A percentile compares a stretch with the other conserved stretches of the same genome.
Conservation (phyloP, 2,888 invertebrate species). For the Stenotaenia linearis region DNA sequence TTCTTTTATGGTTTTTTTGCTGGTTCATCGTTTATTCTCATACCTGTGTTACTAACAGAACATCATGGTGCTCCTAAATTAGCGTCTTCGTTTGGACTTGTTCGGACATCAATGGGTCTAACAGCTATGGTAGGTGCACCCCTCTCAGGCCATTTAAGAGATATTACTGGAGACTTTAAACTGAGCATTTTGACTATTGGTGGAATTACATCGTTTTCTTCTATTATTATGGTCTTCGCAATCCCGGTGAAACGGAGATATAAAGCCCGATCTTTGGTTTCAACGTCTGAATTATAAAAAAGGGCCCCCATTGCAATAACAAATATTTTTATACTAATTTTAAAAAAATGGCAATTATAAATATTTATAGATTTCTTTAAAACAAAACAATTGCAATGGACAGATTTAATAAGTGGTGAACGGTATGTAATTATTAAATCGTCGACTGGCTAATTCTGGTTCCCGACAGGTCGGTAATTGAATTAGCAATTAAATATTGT, state of each 20-base stretch:
- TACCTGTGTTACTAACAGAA: conserved; percentile 66
- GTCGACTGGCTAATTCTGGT: too few relatives aligned
- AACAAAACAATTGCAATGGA: too few relatives aligned
- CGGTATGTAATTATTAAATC: too few relatives aligned
- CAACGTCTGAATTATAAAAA: background rate
- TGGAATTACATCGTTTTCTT: background rate
- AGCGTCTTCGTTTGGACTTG: conserved; percentile 67
- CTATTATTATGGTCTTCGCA: conserved; percentile 51
- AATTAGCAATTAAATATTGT: too few relatives aligned
- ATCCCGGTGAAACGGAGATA: background rate
- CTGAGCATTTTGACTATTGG: background rate
- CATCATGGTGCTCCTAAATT: conserved; percentile 69
- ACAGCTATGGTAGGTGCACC: conserved; percentile 60
- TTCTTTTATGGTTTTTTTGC: background rate
- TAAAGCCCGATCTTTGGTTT: background rate
- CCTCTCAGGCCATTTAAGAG: background rate
- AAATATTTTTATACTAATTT: too few relatives aligned
- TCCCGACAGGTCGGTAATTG: too few relatives aligned
- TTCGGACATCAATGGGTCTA: conserved; percentile 69
- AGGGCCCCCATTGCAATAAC: too few relatives aligned
- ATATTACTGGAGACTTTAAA: background rate
- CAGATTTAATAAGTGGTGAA: too few relatives aligned
- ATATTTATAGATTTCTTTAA: too few relatives aligned
- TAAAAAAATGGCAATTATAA: too few relatives aligned
- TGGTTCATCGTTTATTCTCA: conserved; percentile 69